Base-by-base conservation (phyloP, 2,113 vertebrate genomes). In the Hippocampus abdominalis region DNA sequence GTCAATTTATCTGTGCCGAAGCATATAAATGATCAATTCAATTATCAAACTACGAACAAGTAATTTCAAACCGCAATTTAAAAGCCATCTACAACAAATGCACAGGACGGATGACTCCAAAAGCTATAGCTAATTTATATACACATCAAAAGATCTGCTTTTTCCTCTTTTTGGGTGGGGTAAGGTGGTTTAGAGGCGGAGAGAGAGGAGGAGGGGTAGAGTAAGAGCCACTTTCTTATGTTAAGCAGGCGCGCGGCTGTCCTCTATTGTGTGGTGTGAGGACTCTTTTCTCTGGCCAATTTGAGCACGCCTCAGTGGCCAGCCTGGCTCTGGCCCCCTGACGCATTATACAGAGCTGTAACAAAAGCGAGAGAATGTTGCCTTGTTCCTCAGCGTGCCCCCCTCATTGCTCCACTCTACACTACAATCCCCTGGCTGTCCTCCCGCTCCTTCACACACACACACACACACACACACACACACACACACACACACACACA, bases 271-370 rank as follows among this genome's bases (percentile, higher is more conserved):
- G 87, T 86, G 85, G 89, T 87, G 79, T 89, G 90, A 89, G 88
- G 90, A 90, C 88, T 89, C 87, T 90, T 91, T 90, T 91, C 90
- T 90, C 88, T 63, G 86, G 84, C 87, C 90, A 91, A 90, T 91
- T 88, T 88, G 85, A 89, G 86, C 88, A 91, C 86, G 90, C 88
- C 88, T 90, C 89, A 86, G 84, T 88, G 86, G 87, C 84, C 85
- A 87, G 87, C 84, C 81, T 75, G 79, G 86, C 86, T 81, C 85
- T 76, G 84, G 79, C 87, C 86, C 90, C 86, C 86, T 60, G 78
- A 88, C 79, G 83, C 78, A 89, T 88, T 91, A 90, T 88, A 88
- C 85, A 87, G 87, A 87, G 74, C 83, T 72, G 86, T 86, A 89
- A 91, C 90, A 90, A 91, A 91, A 90, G 90, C 88, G 81, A 71